Evolutionary conservation across 2,113 vertebrate species (phyloP).

Genomic region (Zapornia atra): DNA sequence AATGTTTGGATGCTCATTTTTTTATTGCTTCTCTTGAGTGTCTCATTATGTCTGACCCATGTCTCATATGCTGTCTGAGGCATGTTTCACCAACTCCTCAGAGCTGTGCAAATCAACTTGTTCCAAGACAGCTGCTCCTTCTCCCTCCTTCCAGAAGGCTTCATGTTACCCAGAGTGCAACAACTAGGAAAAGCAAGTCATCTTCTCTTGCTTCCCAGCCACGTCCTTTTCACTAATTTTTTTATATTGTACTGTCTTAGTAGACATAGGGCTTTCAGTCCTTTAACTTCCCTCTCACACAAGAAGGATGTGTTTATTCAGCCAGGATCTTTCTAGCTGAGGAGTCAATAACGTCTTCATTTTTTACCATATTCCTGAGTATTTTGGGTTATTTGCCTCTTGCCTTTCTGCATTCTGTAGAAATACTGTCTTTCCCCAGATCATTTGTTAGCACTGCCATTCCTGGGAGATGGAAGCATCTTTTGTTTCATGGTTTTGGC

Average conservation of each 20-base stretch:
- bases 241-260: neutral
- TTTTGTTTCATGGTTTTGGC: neutral
- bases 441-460: neutral
- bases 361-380: neutral
- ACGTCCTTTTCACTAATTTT: neutral
- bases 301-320: neutral
- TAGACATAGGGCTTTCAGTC: neutral
- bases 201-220: neutral
- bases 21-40: neutral
- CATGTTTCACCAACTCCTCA: neutral
- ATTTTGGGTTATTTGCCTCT: neutral
- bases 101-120: neutral
- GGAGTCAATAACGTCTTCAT: neutral
- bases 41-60: neutral
- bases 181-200: neutral
- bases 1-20: neutral
- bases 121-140: neutral
- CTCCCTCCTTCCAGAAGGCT: neutral
- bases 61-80: accelerated
- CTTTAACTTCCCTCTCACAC: neutral
- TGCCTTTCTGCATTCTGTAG: neutral
- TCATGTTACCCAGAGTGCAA: neutral
- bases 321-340: neutral
- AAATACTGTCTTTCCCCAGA: neutral
- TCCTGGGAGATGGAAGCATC: neutral